Base-by-base conservation (phyloP, 2,797 vertebrate genomes). In the Chaenodraco wilsoni region DNA sequence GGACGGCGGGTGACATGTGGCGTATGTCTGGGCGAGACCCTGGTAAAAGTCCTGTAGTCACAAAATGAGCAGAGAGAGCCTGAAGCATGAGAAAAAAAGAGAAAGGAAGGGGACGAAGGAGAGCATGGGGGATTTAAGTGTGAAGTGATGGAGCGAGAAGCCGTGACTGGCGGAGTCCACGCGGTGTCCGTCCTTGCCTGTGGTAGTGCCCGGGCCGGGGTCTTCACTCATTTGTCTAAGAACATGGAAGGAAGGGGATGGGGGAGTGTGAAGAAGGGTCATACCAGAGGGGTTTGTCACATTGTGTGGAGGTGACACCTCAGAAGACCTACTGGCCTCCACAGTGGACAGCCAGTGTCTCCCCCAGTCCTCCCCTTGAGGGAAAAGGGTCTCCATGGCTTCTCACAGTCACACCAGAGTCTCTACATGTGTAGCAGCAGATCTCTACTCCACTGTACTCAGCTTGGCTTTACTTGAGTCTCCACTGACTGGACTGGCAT, bases 21-120 rank as follows among this genome's bases (percentile, higher is more conserved):
- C 90, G 92, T 93, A 93, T 94, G 92, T 93, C 91, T 90, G 89
- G 84, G 88, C 83, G 83, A 93, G 90, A 93, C 85, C 89, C 82
- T 84, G 83, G 77, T 92, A 89, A 92, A 88, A 88, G 84, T 93
- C 92, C 88, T 57, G 84, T 86, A 90, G 92, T 88, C 90, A 90
- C 86, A 90, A 88, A 80, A 84, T 88, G 86, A 91, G 89, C 88
- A 87, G 78, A 67, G 69, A 79, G 76, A 71, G 86, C 91, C 90
- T 15, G 72, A 65, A 90, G 90, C 86, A 72, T 69, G 79, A 84
- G 79, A 84, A 85, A 79, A 55, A 71, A 78, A 41, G 67, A 69
- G 49, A 78, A 78, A 79, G 59, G 68, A 84, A 73, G 61, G 77
- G 52, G 76, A 81, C 45, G 5, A 63, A 74, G 61, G 69, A 63